A percentile compares a stretch with the other conserved stretches of the same genome.
phyloP scores from a whole-genome alignment of 2,113 vertebrate species.

The Grantiella picta region DNA sequence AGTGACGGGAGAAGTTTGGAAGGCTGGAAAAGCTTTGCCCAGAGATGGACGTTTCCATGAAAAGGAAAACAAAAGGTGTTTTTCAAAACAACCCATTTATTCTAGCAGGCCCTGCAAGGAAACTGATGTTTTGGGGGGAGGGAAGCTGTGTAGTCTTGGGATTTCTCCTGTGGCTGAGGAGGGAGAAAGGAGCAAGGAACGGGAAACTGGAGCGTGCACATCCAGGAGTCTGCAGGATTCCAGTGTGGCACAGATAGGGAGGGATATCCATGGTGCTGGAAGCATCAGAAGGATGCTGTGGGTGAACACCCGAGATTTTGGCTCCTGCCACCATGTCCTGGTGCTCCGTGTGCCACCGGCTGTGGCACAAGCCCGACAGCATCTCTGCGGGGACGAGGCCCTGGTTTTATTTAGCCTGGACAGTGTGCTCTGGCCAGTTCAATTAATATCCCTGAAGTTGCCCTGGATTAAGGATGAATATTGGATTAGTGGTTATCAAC shows the following conservation, averaged over 20 bases:
- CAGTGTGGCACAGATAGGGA: fast-evolving
- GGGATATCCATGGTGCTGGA: not conserved
- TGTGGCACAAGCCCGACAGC: fast-evolving
- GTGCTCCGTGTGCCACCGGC: fast-evolving
- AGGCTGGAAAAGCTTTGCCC: not conserved
- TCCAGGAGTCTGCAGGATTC: not conserved
- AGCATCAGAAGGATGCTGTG: not conserved
- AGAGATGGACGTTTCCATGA: not conserved
- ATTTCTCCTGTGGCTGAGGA: not conserved
- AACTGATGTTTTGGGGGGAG: not conserved
- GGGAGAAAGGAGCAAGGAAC: not conserved
- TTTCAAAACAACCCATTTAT: not conserved
- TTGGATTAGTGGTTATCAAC: not conserved
- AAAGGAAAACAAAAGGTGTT: not conserved
- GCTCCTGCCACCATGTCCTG: not conserved
- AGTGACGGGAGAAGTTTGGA: fast-evolving
- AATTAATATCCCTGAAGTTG: not conserved
- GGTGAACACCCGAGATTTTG: fast-evolving
- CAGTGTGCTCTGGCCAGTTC: not conserved
- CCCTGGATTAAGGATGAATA: not conserved
- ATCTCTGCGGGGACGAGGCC: not conserved
- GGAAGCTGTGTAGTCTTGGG: fast-evolving
- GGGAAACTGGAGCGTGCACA: fast-evolving
- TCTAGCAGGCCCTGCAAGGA: not conserved
- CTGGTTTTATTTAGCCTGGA: not conserved